Evolutionary conservation across 2,797 vertebrate species (phyloP).

Genomic region (Alauda arvensis): DNA sequence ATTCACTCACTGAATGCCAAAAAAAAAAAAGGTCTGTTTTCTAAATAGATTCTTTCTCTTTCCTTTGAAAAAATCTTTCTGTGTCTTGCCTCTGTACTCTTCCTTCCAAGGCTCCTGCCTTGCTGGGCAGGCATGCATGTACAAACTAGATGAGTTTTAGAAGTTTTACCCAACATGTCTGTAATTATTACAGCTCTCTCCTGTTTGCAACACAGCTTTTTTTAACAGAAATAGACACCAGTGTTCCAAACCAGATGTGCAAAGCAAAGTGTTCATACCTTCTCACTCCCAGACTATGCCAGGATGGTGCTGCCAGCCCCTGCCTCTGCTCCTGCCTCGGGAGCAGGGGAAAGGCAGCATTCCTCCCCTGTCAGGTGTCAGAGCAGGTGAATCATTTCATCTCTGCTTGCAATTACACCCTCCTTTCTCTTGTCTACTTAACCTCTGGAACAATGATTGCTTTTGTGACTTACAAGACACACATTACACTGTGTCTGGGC

Average conservation of each 20-base stretch:
- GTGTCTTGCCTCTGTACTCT: not conserved
- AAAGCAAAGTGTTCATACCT: not conserved
- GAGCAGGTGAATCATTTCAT: not conserved
- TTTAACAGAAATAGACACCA: not conserved
- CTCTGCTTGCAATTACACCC: not conserved
- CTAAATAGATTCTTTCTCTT: not conserved
- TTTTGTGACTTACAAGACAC: not conserved
- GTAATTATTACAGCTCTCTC: not conserved
- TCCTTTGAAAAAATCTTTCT: not conserved
- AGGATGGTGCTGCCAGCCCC: too few species aligned
- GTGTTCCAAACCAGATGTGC: not conserved
- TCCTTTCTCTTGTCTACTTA: not conserved
- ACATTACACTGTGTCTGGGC: not conserved
- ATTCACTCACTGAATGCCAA: not conserved
- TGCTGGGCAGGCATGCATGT: not conserved
- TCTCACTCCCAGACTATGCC: not conserved
- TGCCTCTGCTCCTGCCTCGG: not conserved
- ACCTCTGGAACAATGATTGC: not conserved
- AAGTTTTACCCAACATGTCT: not conserved
- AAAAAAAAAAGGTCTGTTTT: not conserved
- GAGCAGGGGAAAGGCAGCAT: not conserved
- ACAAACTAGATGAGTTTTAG: not conserved
- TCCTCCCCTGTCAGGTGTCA: not conserved
- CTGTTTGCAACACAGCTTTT: not conserved
- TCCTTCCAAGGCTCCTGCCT: not conserved